These are phyloP conservation scores for Cepaea nemoralis DNA, from an alignment of 1,140 invertebrate species.

Conservation along the genomic window DNA sequence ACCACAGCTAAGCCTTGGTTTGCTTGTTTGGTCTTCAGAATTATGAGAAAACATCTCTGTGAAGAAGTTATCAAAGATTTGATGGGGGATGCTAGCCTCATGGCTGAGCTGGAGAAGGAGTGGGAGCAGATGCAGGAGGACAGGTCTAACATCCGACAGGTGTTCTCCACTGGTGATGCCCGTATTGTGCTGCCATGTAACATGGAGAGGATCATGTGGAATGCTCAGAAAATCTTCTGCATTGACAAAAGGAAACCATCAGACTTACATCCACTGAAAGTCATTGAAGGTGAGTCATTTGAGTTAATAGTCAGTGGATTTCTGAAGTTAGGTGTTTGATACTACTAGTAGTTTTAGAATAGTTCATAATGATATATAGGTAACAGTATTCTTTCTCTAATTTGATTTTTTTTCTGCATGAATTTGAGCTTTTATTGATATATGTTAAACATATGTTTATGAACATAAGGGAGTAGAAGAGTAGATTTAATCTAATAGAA, in stretches of 20 bases:
- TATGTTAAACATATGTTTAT: no score
- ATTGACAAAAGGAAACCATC: slow-evolving; percentile 92
- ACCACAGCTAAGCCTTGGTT: no score
- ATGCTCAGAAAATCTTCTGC: slow-evolving; percentile 99
- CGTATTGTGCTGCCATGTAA: slow-evolving; percentile 95
- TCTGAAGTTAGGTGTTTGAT: no score
- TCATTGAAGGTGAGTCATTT: slow-evolving; percentile 80
- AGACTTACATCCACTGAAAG: slow-evolving; percentile 92
- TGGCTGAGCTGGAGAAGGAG: slow-evolving; percentile 92
- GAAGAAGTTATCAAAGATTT: slow-evolving; percentile 96
- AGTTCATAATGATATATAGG: no score
- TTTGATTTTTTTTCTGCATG: no score
- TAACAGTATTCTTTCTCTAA: no score
- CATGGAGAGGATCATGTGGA: slow-evolving; percentile 98
- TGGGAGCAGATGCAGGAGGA: slow-evolving; percentile 94
- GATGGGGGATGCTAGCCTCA: slow-evolving; percentile 90
- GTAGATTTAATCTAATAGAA: no score
- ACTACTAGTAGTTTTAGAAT: no score
- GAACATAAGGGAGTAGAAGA: no score
- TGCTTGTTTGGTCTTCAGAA: slow-evolving; percentile 71
- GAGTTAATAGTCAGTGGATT: no score
- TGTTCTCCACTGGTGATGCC: slow-evolving; percentile 80
- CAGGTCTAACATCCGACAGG: slow-evolving; percentile 82
- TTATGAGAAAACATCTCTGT: slow-evolving; percentile 89
- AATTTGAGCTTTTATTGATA: no score